These are phyloP conservation scores for Syrista parreyssii DNA, from an alignment of 2,888 invertebrate species.

Conservation along the genomic window DNA sequence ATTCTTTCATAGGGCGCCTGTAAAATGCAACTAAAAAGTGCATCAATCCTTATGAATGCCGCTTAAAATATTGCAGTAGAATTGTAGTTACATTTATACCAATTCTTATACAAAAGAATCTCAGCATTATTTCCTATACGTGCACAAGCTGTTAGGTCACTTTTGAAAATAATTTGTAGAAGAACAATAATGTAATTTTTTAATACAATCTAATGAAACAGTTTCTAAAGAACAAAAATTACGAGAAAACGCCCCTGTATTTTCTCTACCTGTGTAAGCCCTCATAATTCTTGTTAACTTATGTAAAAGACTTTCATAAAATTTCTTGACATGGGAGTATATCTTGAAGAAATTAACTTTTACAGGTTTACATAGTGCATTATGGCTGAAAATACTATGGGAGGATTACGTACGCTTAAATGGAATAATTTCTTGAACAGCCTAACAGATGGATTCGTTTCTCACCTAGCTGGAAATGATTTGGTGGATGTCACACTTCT, in stretches of 20 bases:
- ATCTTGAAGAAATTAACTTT: background rate
- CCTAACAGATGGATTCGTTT: slow-evolving; percentile 63
- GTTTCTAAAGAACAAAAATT: background rate
- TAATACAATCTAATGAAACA: background rate
- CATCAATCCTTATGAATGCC: background rate
- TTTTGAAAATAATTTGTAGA: background rate
- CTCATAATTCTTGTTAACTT: background rate
- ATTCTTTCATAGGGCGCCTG: background rate
- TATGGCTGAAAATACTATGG: slow-evolving; percentile 36
- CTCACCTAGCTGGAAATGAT: slow-evolving; percentile 62
- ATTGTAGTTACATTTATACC: background rate
- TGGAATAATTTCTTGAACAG: slow-evolving; percentile 68
- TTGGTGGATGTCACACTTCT: slow-evolving; percentile 68
- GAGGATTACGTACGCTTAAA: slow-evolving; percentile 58
- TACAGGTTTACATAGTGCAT: slow-evolving; percentile 2
- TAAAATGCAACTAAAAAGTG: background rate
- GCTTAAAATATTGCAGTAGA: background rate
- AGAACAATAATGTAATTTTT: background rate
- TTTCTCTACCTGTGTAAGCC: background rate
- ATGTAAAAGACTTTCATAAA: background rate
- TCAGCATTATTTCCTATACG: background rate
- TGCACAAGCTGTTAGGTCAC: background rate
- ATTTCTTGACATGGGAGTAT: background rate
- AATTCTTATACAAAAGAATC: background rate
- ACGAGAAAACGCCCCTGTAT: background rate